Evolutionary conservation across 2,797 vertebrate species (phyloP).

Genomic region (Tragelaphus eurycerus): DNA sequence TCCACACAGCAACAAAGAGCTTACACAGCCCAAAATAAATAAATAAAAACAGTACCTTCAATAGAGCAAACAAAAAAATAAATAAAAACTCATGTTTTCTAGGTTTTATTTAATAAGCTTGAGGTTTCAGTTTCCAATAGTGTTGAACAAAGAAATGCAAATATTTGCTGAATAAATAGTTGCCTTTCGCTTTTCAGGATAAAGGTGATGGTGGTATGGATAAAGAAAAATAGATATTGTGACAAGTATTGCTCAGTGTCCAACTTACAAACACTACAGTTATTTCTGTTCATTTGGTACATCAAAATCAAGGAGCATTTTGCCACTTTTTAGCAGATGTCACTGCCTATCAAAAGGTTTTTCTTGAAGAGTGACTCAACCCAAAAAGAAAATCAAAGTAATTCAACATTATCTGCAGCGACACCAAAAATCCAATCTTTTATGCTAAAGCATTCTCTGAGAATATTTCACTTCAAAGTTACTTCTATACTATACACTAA

Average conservation of each 20-base stretch:
- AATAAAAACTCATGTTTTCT: background rate
- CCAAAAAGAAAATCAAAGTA: conserved; percentile 51
- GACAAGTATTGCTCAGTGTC: background rate
- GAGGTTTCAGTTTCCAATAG: background rate
- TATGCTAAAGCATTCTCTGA: background rate
- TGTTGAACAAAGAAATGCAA: background rate
- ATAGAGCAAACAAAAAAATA: background rate
- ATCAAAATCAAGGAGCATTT: conserved; percentile 15
- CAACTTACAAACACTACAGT: background rate
- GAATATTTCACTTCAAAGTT: background rate
- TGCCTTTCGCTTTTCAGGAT: background rate
- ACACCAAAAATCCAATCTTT: conserved; percentile 9
- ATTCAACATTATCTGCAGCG: conserved; percentile 27
- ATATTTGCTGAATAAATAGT: background rate
- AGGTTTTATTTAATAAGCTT: background rate
- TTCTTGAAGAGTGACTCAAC: conserved; percentile 45
- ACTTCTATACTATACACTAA: background rate
- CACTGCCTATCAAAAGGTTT: conserved; percentile 47
- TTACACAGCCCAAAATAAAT: background rate
- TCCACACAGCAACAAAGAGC: background rate
- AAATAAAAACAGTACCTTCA: background rate
- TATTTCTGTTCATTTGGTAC: background rate
- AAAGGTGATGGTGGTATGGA: background rate
- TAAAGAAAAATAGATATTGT: background rate
- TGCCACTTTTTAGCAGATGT: conserved; percentile 47